Base-by-base conservation (phyloP, 2,797 vertebrate species). In the Parauchenoglanis punctatus region DNA sequence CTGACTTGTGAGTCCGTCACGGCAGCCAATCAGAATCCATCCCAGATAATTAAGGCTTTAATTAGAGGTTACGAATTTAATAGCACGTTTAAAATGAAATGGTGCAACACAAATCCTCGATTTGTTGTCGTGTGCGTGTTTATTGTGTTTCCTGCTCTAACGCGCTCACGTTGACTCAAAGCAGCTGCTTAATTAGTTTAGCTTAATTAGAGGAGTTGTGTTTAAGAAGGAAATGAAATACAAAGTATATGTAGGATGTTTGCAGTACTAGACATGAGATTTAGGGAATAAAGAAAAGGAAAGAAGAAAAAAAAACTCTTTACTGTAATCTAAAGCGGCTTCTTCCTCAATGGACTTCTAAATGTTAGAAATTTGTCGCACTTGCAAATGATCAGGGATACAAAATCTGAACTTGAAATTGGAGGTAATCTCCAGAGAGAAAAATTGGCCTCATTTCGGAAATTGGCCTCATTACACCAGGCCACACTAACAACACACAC, bases 291-390 rank as follows among this genome's bases (percentile, higher is more conserved):
- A 56, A 77, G 15, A 2, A 56, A 49, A 77, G 15, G 7, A 56
- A 49, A n/a, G 0, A 31, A 0, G 3, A 31, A 15, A 76, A 31
- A 49, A 52, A 7, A 75, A 28, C 0, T 1, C 7, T 78, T 58
- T 76, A 58, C 3, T 56, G 49, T 58, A 78, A 78, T 78, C 17
- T 56, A 78, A 78, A 20, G 52, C 76, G 11, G 17, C 20, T 58
- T 58, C 17, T 35, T 56, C 52, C 52, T 78, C 28, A 11, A 35
- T 2, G 28, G 52, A 56, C 58, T 56, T 78, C 7, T 20, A 78
- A 92, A 93, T 91, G 87, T 84, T 90, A 89, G 88, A 84, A 2
- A 3, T 40, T 77, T 75, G 56, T 31, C 49, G 56, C n/a, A 78
- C 28, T 78, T 56, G 81, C 77, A 86, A 85, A 86, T 87, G 61